Evolutionary conservation across 2,113 vertebrate species (phyloP), one percentile per base, ranked within the genome.

Genomic region (Todiramphus chloris): DNA sequence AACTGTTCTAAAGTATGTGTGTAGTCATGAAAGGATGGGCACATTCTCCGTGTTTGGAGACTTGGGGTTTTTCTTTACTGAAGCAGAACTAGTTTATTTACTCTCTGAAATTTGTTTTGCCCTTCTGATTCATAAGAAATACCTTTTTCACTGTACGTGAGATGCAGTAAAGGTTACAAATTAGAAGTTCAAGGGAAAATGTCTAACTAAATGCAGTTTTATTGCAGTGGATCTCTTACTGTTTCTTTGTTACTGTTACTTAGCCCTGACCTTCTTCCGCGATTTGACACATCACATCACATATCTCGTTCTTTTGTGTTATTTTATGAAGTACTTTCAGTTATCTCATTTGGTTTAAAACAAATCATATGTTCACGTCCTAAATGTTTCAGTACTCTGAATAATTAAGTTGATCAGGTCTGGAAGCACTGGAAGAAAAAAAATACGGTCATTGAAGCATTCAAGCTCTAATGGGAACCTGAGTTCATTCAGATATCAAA

Each of bases 331-430:
- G 77, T 77, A 89, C 90, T 97, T 97, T 94, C 87, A 91, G 79
- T 96, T 97, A 83, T 98, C 97, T 97, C 97, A 70, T 93, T 95
- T 94, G 95, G 80, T 95, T 98, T 97, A 89, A 96, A 98, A 93
- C 89, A 97, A 97, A 98, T 97, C 96, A 93, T 94, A 97, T 87
- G 33, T 97, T 97, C 94, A 63, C 87, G 97, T 97, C 97, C 96
- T 97, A 94, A 98, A 97, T 98, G 96, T 98, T 98, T 97, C 87
- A 48, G 96, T 97, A 97, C 91, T 98, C 96, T 97, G 97, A 98
- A 98, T 98, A 98, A 98, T 98, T 98, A 98, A 98, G 94, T 84
- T 96, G 98, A 98, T 98, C 97, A 95, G 97, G 97, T 97, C 93
- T 96, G 97, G 97, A 97, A 98, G 81, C 91, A 94, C 8, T 93